phyloP scores from a whole-genome alignment of 35 echinoderm and acorn worm species.

The Ophiothrix spiculata region DNA sequence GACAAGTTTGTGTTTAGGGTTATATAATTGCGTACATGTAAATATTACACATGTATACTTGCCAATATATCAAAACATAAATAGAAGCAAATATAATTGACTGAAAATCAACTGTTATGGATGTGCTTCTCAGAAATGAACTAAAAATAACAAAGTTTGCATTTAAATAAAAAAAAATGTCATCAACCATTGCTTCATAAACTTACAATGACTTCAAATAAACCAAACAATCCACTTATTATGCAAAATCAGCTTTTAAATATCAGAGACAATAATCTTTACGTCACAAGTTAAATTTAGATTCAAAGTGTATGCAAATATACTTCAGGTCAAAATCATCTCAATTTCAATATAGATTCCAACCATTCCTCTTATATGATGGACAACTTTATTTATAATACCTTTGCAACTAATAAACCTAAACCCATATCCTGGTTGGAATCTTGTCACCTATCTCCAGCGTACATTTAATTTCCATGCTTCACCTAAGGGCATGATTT shows the following conservation, averaged over 20 bases:
- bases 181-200: no score
- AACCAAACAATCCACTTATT: no score
- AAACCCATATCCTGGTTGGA: not conserved
- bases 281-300: not conserved
- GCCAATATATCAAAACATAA: not conserved
- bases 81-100: not conserved
- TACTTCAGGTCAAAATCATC: not conserved
- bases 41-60: no score
- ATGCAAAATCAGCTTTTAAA: no score
- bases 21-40: no score
- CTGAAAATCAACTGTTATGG: not conserved
- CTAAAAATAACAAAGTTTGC: no score
- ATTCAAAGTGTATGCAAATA: not conserved
- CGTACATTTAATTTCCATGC: not conserved
- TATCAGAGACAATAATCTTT: no score
- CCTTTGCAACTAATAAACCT: not conserved
- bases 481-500: not conserved
- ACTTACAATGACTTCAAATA: no score
- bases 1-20: not conserved
- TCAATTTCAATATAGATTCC: not conserved
- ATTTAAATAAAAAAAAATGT: not conserved
- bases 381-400: not conserved
- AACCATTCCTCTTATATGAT: not conserved
- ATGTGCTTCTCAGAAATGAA: no score
- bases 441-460: not conserved